Evolutionary conservation across 2,888 invertebrate species (phyloP).

Genomic region (Ophonus ardosiacus): DNA sequence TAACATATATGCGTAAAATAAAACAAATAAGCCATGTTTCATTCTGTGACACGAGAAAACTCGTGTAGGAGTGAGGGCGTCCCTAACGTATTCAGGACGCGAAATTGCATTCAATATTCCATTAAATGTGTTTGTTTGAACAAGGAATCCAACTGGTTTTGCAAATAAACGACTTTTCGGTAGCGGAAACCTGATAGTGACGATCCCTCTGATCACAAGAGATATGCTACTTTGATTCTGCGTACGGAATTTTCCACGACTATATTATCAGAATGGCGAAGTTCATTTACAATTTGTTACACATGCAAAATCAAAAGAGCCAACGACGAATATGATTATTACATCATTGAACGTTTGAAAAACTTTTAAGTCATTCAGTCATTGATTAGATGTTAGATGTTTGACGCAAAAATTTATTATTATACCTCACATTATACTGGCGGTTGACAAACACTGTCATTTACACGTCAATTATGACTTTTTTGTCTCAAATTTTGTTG

Average conservation of each 20-base stretch:
- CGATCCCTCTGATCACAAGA: slow-evolving; percentile 31
- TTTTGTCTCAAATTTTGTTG: too few relatives aligned
- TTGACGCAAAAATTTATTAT: too few relatives aligned
- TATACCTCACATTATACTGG: too few relatives aligned
- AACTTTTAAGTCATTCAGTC: background rate
- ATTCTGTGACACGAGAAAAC: slow-evolving; percentile 30
- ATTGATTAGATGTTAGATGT: too few relatives aligned
- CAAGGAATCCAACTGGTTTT: slow-evolving; percentile 70
- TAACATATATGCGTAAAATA: slow-evolving; percentile 19
- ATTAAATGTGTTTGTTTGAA: slow-evolving; percentile 73
- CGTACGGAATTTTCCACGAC: background rate
- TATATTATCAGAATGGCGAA: background rate
- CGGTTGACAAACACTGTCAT: too few relatives aligned
- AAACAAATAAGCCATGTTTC: slow-evolving; percentile 37
- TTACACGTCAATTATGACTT: too few relatives aligned
- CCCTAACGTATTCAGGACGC: slow-evolving; percentile 58
- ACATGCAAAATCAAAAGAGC: background rate
- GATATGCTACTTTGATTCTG: slow-evolving; percentile 10
- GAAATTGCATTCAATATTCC: slow-evolving; percentile 73
- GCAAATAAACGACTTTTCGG: slow-evolving; percentile 71
- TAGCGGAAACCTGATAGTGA: slow-evolving; percentile 33
- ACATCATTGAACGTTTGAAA: background rate
- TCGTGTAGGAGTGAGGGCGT: slow-evolving; percentile 1
- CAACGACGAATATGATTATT: background rate
- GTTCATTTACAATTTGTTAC: background rate